Conservation (phyloP, 2,888 invertebrate species). For the Meiosimyza decipiens region DNA sequence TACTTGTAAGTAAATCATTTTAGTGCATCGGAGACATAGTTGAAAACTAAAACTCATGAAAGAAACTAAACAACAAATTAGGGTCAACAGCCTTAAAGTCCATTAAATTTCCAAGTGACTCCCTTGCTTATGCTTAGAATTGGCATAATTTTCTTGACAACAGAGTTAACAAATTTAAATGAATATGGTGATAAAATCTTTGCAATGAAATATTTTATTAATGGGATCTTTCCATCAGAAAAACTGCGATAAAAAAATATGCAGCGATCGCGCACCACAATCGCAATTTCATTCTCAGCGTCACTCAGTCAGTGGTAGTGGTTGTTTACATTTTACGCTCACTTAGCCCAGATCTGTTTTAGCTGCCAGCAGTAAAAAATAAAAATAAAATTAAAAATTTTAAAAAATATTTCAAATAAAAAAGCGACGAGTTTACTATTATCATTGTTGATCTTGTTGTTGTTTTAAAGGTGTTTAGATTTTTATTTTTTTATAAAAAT, state of each 20-base stretch:
- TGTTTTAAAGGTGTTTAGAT: slow-evolving; percentile 7
- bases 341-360: slow-evolving; percentile 9
- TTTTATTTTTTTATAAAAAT: not conserved
- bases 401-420: not conserved
- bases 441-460: not conserved
- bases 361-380: not conserved
- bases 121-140: too few species aligned
- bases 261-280: not conserved
- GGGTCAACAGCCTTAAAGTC: too few species aligned
- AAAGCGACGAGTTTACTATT: not conserved
- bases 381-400: too few species aligned
- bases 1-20: too few species aligned
- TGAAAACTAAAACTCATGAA: too few species aligned
- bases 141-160: too few species aligned
- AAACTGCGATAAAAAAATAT: not conserved
- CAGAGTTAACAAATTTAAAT: not conserved
- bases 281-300: not conserved
- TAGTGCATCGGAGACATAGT: too few species aligned
- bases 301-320: not conserved
- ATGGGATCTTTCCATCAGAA: not conserved
- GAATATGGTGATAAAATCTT: slow-evolving; percentile 12
- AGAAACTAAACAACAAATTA: too few species aligned
- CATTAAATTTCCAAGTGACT: too few species aligned
- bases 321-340: slow-evolving; percentile 7
- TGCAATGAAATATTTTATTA: slow-evolving; percentile 11